Base-by-base conservation (phyloP, 2,888 invertebrate genomes). In the Drosophila stalkeri region DNA sequence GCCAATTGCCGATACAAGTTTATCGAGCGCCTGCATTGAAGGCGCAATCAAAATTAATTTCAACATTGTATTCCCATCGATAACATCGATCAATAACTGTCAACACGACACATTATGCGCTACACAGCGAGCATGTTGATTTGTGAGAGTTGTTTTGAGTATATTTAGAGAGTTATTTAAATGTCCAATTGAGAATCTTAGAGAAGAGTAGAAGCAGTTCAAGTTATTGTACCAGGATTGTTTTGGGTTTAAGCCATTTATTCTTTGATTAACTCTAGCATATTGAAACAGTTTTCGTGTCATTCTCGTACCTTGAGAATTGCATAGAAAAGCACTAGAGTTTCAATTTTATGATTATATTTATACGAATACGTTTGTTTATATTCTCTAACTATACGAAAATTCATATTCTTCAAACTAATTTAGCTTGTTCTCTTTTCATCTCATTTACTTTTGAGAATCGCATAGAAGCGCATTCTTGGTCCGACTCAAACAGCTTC, bases 41-140 rank as follows among this genome's bases (percentile, higher is more conserved):
- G 68, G 39, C 47, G 49, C 68, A 75, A 80, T 74, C 69, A 82
- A 83, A 88, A 90, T 86, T 83, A 86, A 87, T 86, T 90, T 81
- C 68, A 67, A 79, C 83, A 86, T 90, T 90, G 74, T 88, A 60
- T 79, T 76, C 71, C 46, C 44, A 51, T 63, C 75, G 59, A 83
- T 78, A 86, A 78, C 78, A 89, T 86, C 88, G 87, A 87, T 87
- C 87, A 90, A 87, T 87, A 90, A 87, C 87, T 90, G 87, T 87
- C 87, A 89, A 86, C 87, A 82, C 72, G 56, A 60, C 62, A 47
- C n/a, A 43, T 43, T 9, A 5, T 64, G 8, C 55, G 14, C 66
- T 65, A 56, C 49, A 14, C 0, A 0, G 9, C 12, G 54, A 44
- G 79, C 47, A 72, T 61, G 56, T 70, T 5, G n/a, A 33, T 35